Evolutionary conservation across 2,113 vertebrate genomes (phyloP).

Genomic region (Nothobranchius furzeri): DNA sequence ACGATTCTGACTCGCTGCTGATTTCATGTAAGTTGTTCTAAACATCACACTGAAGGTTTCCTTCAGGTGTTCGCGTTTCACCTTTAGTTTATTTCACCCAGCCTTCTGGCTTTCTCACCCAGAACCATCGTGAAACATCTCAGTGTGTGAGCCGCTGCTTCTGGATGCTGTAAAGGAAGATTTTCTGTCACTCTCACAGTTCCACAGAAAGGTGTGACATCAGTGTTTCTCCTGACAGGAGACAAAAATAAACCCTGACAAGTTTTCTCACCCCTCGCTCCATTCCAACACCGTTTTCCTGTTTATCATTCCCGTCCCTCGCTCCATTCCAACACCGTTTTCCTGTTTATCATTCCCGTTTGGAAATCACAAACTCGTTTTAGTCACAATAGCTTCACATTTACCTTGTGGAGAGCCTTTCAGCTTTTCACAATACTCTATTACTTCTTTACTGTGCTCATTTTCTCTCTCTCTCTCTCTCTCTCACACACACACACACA

Average conservation of each 20-base stretch:
- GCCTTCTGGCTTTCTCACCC: too few relatives aligned
- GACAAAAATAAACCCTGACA: slow-evolving; percentile 36
- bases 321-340: slow-evolving; percentile 7
- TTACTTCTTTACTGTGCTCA: not conserved
- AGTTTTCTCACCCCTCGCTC: slow-evolving; percentile 12
- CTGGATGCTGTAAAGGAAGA: slow-evolving; percentile 30
- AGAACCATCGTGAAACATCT: slow-evolving; percentile 13
- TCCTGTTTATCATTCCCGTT: not conserved
- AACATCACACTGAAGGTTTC: too few relatives aligned
- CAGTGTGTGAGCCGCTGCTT: not conserved
- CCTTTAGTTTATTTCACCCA: too few relatives aligned
- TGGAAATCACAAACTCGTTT: not conserved
- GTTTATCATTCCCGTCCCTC: not conserved
- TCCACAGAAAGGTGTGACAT: slow-evolving; percentile 48
- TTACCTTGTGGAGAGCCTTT: not conserved
- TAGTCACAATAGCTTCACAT: not conserved
- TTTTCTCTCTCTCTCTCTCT: not conserved
- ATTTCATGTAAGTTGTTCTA: too few relatives aligned
- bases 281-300: not conserved
- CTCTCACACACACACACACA: not conserved
- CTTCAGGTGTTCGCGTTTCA: too few relatives aligned
- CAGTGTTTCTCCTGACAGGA: slow-evolving; percentile 45
- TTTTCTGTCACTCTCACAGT: slow-evolving; percentile 24
- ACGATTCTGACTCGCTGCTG: too few relatives aligned
- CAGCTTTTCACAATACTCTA: not conserved